phyloP scores from a whole-genome alignment of 1,140 invertebrate genomes.

The Dryas iulia region DNA sequence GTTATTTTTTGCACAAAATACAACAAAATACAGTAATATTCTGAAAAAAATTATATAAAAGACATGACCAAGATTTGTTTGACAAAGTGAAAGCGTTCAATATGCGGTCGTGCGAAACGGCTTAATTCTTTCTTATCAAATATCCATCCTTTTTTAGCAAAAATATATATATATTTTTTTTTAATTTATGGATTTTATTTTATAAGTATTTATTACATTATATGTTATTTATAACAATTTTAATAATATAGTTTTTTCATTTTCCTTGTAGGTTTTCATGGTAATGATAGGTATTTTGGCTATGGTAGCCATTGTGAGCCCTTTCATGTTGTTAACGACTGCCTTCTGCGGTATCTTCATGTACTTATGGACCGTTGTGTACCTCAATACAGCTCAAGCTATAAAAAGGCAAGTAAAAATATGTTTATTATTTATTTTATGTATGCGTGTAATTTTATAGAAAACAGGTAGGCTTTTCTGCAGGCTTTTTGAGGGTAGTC shows the following conservation, averaged over 20 bases:
- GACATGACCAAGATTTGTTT: neutral
- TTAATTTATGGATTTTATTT: too few species aligned
- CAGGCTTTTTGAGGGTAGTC: too few species aligned
- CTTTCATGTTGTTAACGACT: conserved; percentile 86
- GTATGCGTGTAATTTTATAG: too few species aligned
- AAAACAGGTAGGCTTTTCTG: too few species aligned
- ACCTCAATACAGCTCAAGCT: conserved; percentile 89
- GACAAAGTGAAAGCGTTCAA: neutral
- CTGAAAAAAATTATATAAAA: neutral
- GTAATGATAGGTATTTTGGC: conserved; percentile 80
- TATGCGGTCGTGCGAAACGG: neutral
- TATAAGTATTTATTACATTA: neutral
- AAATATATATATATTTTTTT: too few species aligned
- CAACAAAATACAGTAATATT: too few species aligned
- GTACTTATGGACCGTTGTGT: conserved; percentile 85
- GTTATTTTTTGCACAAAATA: too few species aligned
- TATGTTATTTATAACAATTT: neutral
- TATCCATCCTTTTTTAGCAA: neutral
- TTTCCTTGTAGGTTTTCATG: conserved; percentile 79
- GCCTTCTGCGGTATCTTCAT: conserved; percentile 84
- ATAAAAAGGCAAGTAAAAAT: conserved; percentile 82
- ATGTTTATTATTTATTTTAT: too few species aligned
- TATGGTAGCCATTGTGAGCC: conserved; percentile 87
- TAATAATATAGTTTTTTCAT: neutral
- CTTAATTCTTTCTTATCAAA: too few species aligned